A percentile compares a stretch with the other conserved stretches of the same genome.
These are phyloP conservation scores for Gambusia holbrooki DNA, from an alignment of 2,113 vertebrate species.

Conservation along the genomic window DNA sequence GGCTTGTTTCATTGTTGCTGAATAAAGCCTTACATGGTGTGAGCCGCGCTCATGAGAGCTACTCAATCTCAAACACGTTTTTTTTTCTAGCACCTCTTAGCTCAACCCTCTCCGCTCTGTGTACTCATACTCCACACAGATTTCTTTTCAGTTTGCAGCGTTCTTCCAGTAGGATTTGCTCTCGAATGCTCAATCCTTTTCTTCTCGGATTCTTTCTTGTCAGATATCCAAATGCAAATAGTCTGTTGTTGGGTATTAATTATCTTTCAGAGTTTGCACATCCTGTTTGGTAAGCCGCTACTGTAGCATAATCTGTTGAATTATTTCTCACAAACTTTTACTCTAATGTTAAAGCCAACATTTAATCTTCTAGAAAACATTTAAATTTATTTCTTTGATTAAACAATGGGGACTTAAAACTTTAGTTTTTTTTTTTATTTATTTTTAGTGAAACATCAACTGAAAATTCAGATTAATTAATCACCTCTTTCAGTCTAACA, in stretches of 20 bases:
- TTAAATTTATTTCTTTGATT: too few species aligned
- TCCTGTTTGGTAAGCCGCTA: not conserved
- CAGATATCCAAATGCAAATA: constrained; percentile 11
- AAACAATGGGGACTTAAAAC: too few species aligned
- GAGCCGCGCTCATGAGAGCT: constrained; percentile 39
- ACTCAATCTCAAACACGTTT: constrained; percentile 37
- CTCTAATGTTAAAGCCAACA: too few species aligned
- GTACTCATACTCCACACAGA: constrained; percentile 11
- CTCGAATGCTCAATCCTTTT: constrained; percentile 16
- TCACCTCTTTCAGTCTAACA: too few species aligned
- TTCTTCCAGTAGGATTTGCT: constrained; percentile 18
- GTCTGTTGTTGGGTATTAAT: not conserved
- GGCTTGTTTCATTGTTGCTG: constrained; percentile 61
- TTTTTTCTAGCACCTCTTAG: constrained; percentile 8
- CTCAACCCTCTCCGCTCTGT: constrained; percentile 17
- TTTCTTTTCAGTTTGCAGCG: constrained; percentile 30
- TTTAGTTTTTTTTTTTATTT: too few species aligned
- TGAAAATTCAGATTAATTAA: too few species aligned
- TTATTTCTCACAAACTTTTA: not conserved
- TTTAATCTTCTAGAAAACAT: too few species aligned
- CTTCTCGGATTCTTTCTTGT: not conserved
- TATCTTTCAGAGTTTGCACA: not conserved
- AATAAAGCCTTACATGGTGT: constrained; percentile 73
- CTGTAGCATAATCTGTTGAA: not conserved
- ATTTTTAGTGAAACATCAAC: not conserved